Base-by-base conservation (phyloP, 30 jellyfish, hydroid and myxozoan species). In the Aurelia coerulea region DNA sequence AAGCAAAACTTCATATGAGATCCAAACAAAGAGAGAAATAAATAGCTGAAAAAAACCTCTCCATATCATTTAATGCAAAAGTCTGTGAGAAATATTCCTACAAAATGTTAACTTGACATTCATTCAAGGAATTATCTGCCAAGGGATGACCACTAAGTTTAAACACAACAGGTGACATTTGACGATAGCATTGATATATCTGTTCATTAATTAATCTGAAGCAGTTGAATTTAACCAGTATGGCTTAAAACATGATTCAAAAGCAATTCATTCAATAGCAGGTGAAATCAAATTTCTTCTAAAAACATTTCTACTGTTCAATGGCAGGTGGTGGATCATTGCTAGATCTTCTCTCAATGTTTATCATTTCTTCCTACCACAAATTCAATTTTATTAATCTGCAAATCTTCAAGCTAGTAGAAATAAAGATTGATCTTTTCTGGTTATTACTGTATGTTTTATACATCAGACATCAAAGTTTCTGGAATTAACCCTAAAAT, bases 251-350 rank as follows among this genome's bases (percentile, higher is more conserved):
- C 86, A 13, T 33, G 10, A 52, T 19, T 42, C 42, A 49, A 49
- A 32, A 33, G 41, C 74, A 5, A 56, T 75, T 54, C 74, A 56
- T 75, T 54, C 74, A 46, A 75, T 37, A 33, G 64, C 74, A 75
- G 70, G 74, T 52, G 37, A 73, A 75, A 75, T 42, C 81, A 32
- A 50, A 39, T 33, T 71, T 23, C 56, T 71, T 75, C 33, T 1
- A 19, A 75, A 29, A 19, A 58, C 35, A 53, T 54, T 19, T 51
- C 33, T 5, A 56, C 23, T 60, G 70, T 17, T 60, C 10, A 60
- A 58, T 17, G 39, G 86, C 76, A 75, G 86, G 86, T 75, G 86
- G 86, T 65, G 6, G 39, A 4, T 49, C 62, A 14, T 23, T 60
- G 70, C 70, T 16, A 60, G 15, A 60, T 17, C 79, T 68, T 68